phyloP scores from a whole-genome alignment of 2,113 vertebrate genomes.

The Nothocercus julius region DNA sequence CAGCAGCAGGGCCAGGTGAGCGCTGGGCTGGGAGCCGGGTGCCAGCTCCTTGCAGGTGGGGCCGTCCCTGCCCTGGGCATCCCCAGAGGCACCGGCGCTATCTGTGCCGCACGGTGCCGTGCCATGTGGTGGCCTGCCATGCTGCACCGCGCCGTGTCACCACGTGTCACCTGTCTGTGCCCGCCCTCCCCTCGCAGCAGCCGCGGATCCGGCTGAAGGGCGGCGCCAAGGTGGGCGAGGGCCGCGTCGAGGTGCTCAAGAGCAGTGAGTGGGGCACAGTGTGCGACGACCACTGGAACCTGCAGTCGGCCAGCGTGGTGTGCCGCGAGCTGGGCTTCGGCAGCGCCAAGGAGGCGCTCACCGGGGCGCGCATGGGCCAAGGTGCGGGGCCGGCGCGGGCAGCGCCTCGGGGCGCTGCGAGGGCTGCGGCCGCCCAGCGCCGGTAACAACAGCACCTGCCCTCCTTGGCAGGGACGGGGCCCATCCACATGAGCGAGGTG shows the following conservation, averaged over 20 bases:
- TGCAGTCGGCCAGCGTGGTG: conserved; percentile 91
- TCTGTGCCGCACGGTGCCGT: neutral
- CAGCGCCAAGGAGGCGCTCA: conserved; percentile 92
- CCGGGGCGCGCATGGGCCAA: conserved; percentile 93
- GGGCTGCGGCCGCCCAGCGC: neutral
- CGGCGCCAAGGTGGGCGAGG: conserved; percentile 85
- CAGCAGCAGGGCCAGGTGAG: conserved; percentile 76
- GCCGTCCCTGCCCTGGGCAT: accelerated
- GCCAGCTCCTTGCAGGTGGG: accelerated
- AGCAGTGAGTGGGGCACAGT: conserved; percentile 91
- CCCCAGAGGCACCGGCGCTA: accelerated
- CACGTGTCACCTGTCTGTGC: neutral
- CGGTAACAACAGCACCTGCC: neutral
- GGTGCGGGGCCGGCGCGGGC: conserved; percentile 74
- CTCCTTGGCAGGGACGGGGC: conserved; percentile 83
- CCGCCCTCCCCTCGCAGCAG: conserved; percentile 52
- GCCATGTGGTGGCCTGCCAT: no score
- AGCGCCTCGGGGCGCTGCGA: no score
- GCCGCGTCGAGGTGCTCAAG: conserved; percentile 91
- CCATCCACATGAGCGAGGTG: conserved; percentile 93
- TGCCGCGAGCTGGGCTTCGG: conserved; percentile 97
- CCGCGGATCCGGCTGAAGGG: conserved; percentile 87
- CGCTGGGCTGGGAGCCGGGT: accelerated
- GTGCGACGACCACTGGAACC: conserved; percentile 94
- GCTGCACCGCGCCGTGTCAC: no score